Evolutionary conservation across 2,797 vertebrate species (phyloP), one percentile per base, ranked within the genome.

Genomic region (Loris lydekkerianus): DNA sequence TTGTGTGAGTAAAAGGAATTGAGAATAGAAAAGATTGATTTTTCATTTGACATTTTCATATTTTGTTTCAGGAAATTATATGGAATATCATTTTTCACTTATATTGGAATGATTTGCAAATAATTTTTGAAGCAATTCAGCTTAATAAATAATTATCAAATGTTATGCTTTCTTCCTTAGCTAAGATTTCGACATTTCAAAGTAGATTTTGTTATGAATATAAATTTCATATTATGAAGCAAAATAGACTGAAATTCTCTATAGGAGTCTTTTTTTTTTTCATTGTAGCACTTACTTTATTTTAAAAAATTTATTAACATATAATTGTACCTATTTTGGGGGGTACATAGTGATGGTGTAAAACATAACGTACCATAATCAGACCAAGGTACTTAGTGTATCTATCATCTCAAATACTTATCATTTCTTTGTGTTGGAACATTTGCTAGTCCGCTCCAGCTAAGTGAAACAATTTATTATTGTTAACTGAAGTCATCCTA

Each of bases 121-220:
- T 60, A 25, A 37, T 75, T 95, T 93, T 92, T n/a, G 3, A 65
- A 83, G 81, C 70, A 76, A 58, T 77, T 80, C 8, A 53, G 76
- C 88, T 70, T 61, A 72, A 56, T 86, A 96, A 72, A 18, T 67
- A 89, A 18, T 89, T 89, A 69, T 34, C 27, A 53, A 95, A 92
- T 43, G 21, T n/a, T 49, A 89, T 85, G 43, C 10, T 88, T 88
- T 85, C 20, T 92, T 9, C n/a, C 18, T 86, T 89, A 18, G 53
- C n/a, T 81, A 84, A 65, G 20, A 65, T 82, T 89, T 93, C 40
- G 11, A 31, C 70, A 91, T 91, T 90, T 93, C 75, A 93, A 82
- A 89, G 53, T 72, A 34, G 20, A 93, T 73, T 40, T 67, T 40
- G 14, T 37, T 86, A 58, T 4, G 49, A 80, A 43, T 69, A 46